Evolutionary conservation across 2,797 vertebrate species (phyloP), one percentile per base, ranked within the genome.

Genomic region (Limosa lapponica): DNA sequence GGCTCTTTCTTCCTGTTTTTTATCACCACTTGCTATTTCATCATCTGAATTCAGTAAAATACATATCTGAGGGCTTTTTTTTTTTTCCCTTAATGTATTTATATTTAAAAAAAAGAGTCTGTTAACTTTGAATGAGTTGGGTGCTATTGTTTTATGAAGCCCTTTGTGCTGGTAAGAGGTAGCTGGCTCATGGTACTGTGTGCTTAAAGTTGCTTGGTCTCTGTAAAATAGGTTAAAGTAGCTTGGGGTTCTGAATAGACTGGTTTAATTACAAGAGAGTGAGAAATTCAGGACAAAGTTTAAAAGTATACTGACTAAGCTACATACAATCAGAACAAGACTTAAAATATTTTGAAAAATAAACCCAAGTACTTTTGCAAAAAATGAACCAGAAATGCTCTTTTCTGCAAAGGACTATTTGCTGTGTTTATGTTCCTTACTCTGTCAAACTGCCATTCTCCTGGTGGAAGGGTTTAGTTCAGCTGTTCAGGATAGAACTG

Each of bases 21-120:
- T 24, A 46, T 49, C 49, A 28, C 16, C 30, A 39, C 20, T 87
- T 66, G 59, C 18, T 66, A 11, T 82, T 93, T 96, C 39, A 65
- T 25, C 30, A 11, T 58, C 19, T 72, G 37, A 79, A 61, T 79
- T 44, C 39, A 34, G 30, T 73, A 48, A 54, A 70, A 48, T 23
- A 11, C 32, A 5, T 57, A 36, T 52, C 28, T 52, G 28, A 36
- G 18, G 13, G 19, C 1, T 2, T 0, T 2, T 14, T 66, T 2
- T 14, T 66, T 55, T 51, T 2, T 1, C 6, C 11, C 6, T 61
- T 61, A 46, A 19, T 64, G 2, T 37, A 2, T 48, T 69, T 86
- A 32, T 36, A 32, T 48, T 54, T 27, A 11, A n/a, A n/a, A 16
- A 41, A 39, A 28, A 13, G 34, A 8, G 7, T 23, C 16, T 32